A percentile compares a stretch with the other conserved stretches of the same genome.
Evolutionary conservation across 2,888 invertebrate species (phyloP).

Genomic region (Campoplex capitator): DNA sequence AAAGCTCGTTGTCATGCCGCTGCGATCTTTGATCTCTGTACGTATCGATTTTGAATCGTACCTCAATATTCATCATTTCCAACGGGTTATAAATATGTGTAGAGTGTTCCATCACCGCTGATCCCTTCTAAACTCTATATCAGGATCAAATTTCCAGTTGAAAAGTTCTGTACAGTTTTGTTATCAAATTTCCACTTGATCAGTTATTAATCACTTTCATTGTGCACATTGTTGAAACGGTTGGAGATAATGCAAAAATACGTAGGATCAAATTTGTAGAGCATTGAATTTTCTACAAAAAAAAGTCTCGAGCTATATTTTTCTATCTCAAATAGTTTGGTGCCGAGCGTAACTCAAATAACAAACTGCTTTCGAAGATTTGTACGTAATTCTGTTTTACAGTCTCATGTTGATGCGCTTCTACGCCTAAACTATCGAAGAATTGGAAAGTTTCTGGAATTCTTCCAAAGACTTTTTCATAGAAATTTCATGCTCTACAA

Average conservation of each 20-base stretch:
- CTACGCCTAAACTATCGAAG: neutral
- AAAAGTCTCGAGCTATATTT: neutral
- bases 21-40: slow-evolving; percentile 21
- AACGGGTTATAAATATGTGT: neutral
- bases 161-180: neutral
- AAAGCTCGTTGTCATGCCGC: neutral
- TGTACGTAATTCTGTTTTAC: neutral
- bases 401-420: neutral
- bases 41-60: slow-evolving; percentile 14
- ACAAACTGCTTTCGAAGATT: neutral
- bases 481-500: neutral
- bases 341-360: neutral
- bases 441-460: neutral
- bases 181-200: neutral
- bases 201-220: neutral
- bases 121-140: neutral
- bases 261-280: neutral
- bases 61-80: neutral
- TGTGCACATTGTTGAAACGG: neutral
- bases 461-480: neutral
- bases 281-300: neutral
- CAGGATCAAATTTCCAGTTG: neutral
- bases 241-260: neutral
- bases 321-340: neutral
- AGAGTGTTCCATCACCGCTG: neutral